Base-by-base conservation (phyloP, 1,140 invertebrate species). In the Drosophila mayri region DNA sequence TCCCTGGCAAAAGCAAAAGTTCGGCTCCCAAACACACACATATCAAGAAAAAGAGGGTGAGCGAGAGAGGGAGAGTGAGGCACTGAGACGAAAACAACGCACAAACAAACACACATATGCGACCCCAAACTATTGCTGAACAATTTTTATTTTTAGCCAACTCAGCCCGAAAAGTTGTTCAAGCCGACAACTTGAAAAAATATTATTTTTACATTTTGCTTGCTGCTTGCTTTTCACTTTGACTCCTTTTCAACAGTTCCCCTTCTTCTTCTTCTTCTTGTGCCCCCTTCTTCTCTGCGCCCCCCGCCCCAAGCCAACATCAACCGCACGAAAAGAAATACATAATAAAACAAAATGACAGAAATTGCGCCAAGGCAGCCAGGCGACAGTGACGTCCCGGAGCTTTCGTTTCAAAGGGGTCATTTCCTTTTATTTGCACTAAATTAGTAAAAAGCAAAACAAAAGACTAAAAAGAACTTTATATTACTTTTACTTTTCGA, bases 201-300 rank as follows among this genome's bases (percentile, higher is more conserved):
- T 73, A 88, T 90, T 88, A 90, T 90, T 90, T 88, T 81, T 90
- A 90, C 81, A 90, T 88, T 88, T 83, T 66, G 84, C 75, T 70
- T 41, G 75, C 41, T 65, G 79, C 72, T 87, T 87, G 76, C 76
- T 87, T 87, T 87, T 90, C 68, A 80, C 78, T 87, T 85, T 72
- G 73, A 81, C 85, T 88, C 85, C 85, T 88, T 88, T 90, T 85
- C 68, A 80, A 83, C 76, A 54, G 35, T 58, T 49, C 35, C 38
- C 47, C 40, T 32, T 22, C 28, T 12, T 47, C 52, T 47, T 52
- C 50, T 38, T 54, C 30, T 47, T 38, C 22, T 43, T 2, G 7
- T 4, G 2, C 38, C 49, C 40, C 41, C 41, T 28, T 16, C 25
- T 28, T n/a, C 59, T 5, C 28, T 38, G 18, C n/a, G 16, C 44